These are phyloP conservation scores for Chaenogobius annularis DNA, from an alignment of 2,113 vertebrate species.

Conservation along the genomic window DNA sequence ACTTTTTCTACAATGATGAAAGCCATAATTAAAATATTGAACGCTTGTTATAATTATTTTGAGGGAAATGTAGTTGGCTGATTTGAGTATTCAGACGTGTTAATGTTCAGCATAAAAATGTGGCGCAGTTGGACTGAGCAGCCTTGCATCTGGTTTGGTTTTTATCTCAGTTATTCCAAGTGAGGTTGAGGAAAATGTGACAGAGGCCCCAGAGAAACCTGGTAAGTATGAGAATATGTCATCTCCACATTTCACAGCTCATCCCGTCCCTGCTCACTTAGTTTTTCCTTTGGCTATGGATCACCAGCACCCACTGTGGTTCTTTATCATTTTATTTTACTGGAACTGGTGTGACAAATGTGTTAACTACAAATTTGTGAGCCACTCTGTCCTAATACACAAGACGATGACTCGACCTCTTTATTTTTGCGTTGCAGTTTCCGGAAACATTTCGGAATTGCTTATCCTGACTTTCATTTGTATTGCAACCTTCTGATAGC, in stretches of 20 bases:
- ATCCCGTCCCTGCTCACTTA: conserved; percentile 50
- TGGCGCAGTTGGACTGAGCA: conserved; percentile 52
- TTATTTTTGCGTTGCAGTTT: neutral
- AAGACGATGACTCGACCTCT: neutral
- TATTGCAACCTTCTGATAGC: neutral
- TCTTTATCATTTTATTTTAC: neutral
- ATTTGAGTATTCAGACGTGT: conserved; percentile 2
- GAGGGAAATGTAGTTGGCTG: neutral
- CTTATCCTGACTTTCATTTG: neutral
- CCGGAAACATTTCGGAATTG: neutral
- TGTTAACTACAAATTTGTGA: neutral
- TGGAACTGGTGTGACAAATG: neutral
- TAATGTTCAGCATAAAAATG: conserved; percentile 10
- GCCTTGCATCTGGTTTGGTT: conserved; percentile 75
- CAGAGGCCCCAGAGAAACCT: conserved; percentile 71
- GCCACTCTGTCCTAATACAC: neutral
- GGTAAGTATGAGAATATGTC: conserved; percentile 69
- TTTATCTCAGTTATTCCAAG: conserved; percentile 80
- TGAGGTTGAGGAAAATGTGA: conserved; percentile 78
- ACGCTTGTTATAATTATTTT: conserved; percentile 1
- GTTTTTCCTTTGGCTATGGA: conserved; percentile 7
- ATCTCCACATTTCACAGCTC: conserved; percentile 48
- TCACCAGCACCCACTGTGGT: neutral
- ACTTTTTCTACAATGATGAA: too few relatives aligned
- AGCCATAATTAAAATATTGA: neutral